Conservation (phyloP, 1,140 invertebrate genomes). For the Bathynomus jamesi region DNA sequence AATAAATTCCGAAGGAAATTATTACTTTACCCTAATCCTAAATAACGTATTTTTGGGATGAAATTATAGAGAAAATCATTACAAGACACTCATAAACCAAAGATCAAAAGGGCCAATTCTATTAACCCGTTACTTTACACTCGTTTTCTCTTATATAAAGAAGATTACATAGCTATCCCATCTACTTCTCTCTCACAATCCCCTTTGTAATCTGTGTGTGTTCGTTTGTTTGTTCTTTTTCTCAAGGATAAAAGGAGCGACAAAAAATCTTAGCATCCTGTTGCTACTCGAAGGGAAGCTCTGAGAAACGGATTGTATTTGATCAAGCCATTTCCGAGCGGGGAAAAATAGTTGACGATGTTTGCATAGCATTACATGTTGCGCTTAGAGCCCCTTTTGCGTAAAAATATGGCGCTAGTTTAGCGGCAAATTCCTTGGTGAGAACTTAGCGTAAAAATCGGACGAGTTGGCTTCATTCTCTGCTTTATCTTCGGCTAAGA, state of each 20-base stretch:
- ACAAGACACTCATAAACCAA: not conserved
- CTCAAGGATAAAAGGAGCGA: not conserved
- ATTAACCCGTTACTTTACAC: not conserved
- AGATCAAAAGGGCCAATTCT: not conserved
- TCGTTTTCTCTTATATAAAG: not conserved
- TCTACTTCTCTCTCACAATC: not conserved
- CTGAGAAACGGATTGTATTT: not conserved
- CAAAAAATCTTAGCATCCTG: not conserved
- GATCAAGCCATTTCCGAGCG: not conserved
- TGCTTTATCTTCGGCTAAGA: not conserved
- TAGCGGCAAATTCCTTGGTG: not conserved
- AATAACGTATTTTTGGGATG: not conserved
- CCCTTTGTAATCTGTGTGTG: not conserved
- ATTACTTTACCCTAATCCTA: not conserved
- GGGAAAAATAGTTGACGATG: not conserved
- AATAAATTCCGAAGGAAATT: no score
- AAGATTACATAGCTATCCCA: not conserved
- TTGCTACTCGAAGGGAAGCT: not conserved
- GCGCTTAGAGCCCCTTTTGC: not conserved
- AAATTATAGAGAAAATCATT: slow-evolving; percentile 1
- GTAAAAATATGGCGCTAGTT: not conserved
- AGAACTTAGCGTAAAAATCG: not conserved
- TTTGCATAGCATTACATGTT: not conserved
- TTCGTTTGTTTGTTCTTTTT: not conserved
- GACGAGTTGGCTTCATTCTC: not conserved